Base-by-base conservation (phyloP, 2,797 vertebrate genomes). In the Acipenser oxyrinchus region DNA sequence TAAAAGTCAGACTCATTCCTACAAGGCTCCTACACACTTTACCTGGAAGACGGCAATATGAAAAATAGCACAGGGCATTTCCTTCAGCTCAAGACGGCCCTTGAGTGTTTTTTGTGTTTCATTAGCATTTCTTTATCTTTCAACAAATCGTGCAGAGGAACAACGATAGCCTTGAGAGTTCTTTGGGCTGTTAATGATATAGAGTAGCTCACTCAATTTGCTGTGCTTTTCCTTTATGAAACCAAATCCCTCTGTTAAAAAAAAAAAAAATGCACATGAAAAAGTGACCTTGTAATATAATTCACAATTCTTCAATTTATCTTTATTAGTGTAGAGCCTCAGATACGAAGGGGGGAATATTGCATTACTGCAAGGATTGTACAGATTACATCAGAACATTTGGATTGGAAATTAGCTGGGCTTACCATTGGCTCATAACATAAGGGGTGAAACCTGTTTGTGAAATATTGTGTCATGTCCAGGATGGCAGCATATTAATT, bases 341-440 rank as follows among this genome's bases (percentile, higher is more conserved):
- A 73, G 75, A 75, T 74, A 78, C 75, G 69, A 77, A 71, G 78
- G 78, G 78, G 79, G 83, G 86, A 83, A 73, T 78, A 75, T 70
- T 72, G 61, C 72, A 62, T 51, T 57, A 71, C 78, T 82, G 80
- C 77, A 83, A 75, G 73, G 71, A 64, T 79, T 65, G 71, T 58
- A n/a, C 10, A n/a, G 76, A 77, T 68, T 70, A 80, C 80, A 77
- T 79, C 78, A 74, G 69, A 77, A 68, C 73, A 75, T 81, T 85
- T 58, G 55, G 12, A 58, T n/a, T 84, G 82, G 81, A 84, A 83
- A 83, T 83, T 75, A 80, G 65, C 71, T 72, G n/a, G 68, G 71
- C 65, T 55, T 72, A 82, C 71, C 78, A 85, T 86, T 86, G 79
- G 86, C 82, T 82, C 74, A 74, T 74, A 78, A 79, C 77, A 76